These are phyloP conservation scores for Trichonephila clavata DNA, from an alignment of 1,140 invertebrate genomes.

Conservation along the genomic window DNA sequence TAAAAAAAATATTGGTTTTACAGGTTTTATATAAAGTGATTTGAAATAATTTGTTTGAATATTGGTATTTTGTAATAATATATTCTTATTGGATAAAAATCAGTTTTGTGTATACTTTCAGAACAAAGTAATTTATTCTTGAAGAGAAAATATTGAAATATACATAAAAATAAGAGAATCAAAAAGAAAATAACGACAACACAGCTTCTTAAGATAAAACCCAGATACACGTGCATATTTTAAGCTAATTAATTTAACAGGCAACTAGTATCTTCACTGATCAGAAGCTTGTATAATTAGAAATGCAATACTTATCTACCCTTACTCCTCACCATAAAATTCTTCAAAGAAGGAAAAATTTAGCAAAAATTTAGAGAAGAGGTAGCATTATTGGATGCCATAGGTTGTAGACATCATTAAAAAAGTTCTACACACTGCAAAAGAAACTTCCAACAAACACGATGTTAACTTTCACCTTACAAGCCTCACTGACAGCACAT, in stretches of 20 bases:
- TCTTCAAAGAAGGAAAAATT: neutral
- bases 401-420: neutral
- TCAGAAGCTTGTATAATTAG: neutral
- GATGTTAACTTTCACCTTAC: constrained; percentile 54
- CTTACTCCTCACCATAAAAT: neutral
- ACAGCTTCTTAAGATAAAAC: neutral
- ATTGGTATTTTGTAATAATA: too few relatives aligned
- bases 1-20: too few relatives aligned
- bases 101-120: too few relatives aligned
- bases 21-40: too few relatives aligned
- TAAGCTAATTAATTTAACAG: neutral
- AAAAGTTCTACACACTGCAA: neutral
- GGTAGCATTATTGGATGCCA: neutral
- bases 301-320: neutral
- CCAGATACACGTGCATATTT: neutral
- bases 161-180: neutral
- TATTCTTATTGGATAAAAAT: too few relatives aligned
- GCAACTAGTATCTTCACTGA: neutral
- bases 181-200: neutral
- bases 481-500: neutral
- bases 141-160: neutral
- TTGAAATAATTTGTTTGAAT: too few relatives aligned
- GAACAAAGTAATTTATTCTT: neutral
- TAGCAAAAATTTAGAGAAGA: neutral
- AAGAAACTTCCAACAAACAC: neutral